Evolutionary conservation across 1,140 invertebrate species (phyloP).

Genomic region (Heterodera carotae): DNA sequence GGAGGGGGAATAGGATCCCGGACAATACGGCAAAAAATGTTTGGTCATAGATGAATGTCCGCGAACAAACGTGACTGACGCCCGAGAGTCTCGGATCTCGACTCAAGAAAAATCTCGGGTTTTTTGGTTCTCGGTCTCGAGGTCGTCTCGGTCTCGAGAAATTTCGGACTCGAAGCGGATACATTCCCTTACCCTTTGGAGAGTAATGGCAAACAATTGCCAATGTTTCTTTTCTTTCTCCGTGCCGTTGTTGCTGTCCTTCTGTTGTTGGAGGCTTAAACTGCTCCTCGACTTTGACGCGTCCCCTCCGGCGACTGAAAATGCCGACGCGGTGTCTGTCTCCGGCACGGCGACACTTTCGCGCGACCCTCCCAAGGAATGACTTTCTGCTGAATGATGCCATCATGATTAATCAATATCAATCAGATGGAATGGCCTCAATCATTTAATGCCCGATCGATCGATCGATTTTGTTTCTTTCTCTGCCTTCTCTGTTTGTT

Average conservation of each 20-base stretch:
- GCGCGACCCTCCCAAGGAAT: slow-evolving; percentile 15
- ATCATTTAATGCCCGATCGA: too few species aligned
- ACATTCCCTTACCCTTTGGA: slow-evolving; percentile 7
- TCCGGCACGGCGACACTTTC: slow-evolving; percentile 12
- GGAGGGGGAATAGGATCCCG: too few species aligned
- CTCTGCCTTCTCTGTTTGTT: not conserved
- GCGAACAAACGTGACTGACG: too few species aligned
- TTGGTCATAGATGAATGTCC: too few species aligned
- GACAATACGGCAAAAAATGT: not conserved
- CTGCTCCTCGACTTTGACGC: too few species aligned
- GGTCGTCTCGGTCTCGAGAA: too few species aligned
- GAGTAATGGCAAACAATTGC: slow-evolving; percentile 26
- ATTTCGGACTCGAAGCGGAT: too few species aligned
- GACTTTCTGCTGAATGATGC: not conserved
- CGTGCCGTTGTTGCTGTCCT: slow-evolving; percentile 6
- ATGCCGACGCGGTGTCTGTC: not conserved
- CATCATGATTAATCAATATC: not conserved
- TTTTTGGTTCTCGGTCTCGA: too few species aligned
- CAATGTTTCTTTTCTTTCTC: slow-evolving; percentile 22
- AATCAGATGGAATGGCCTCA: not conserved
- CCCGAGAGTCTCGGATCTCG: too few species aligned
- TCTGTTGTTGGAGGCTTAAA: not conserved
- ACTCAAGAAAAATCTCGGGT: too few species aligned
- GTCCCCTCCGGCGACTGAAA: not conserved
- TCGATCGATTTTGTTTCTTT: not conserved